A percentile compares a stretch with the other conserved stretches of the same genome.
Evolutionary conservation across 2,113 vertebrate genomes (phyloP).

Genomic region (Chaenogobius annularis): DNA sequence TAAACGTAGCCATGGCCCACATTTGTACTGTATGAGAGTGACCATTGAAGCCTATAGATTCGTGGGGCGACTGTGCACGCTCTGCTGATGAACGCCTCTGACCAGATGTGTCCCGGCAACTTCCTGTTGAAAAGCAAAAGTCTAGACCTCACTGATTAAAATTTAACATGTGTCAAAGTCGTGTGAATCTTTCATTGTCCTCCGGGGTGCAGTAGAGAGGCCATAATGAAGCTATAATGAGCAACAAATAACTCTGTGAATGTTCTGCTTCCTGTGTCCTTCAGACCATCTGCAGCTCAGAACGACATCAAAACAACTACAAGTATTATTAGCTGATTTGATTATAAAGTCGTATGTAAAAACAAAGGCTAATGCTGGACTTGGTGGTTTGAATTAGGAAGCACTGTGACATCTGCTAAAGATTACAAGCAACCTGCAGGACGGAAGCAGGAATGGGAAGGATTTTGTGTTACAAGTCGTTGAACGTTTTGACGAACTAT

Average conservation of each 20-base stretch:
- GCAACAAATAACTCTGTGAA: slow-evolving; percentile 63
- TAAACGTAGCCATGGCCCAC: too few relatives aligned
- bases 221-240: slow-evolving; percentile 69
- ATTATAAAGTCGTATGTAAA: not conserved
- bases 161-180: slow-evolving; percentile 68
- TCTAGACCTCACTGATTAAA: slow-evolving; percentile 63
- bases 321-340: slow-evolving; percentile 16
- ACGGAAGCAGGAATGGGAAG: not conserved
- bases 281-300: slow-evolving; percentile 30
- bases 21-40: too few relatives aligned
- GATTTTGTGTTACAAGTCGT: not conserved
- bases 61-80: not conserved
- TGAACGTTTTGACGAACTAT: not conserved
- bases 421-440: not conserved
- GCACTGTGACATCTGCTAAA: not conserved
- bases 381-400: not conserved
- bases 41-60: not conserved
- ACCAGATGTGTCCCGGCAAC: not conserved
- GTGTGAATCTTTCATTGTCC: slow-evolving; percentile 72
- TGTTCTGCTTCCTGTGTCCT: slow-evolving; percentile 58
- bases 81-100: not conserved
- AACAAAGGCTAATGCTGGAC: not conserved
- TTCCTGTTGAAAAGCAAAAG: slow-evolving; percentile 21
- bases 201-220: slow-evolving; percentile 39
- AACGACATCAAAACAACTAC: slow-evolving; percentile 20